Evolutionary conservation across 2,113 vertebrate species (phyloP).

Genomic region (Collichthys lucidus): DNA sequence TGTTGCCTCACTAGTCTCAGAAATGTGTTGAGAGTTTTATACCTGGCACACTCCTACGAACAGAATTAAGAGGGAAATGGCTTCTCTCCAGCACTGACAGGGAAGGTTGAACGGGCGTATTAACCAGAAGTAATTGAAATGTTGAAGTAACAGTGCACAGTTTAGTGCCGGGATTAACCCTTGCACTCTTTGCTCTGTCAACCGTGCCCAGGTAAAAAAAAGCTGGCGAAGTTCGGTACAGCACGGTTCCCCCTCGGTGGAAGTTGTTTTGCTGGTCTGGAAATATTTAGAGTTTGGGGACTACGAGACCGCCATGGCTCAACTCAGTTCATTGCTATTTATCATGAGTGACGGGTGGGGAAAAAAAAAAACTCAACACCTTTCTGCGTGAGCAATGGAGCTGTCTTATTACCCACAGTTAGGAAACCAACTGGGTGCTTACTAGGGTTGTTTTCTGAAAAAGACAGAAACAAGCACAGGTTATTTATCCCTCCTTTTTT

Average conservation of each 20-base stretch:
- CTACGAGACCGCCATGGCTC: slow-evolving; percentile 53
- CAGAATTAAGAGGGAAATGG: slow-evolving; percentile 67
- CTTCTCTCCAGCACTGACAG: slow-evolving; percentile 56
- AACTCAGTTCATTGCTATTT: slow-evolving; percentile 64
- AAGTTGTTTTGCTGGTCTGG: slow-evolving; percentile 21
- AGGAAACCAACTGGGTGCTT: slow-evolving; percentile 56
- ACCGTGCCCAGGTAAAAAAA: slow-evolving; percentile 12
- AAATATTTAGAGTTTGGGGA: slow-evolving; percentile 59
- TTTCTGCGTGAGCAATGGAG: slow-evolving; percentile 68
- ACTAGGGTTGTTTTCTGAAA: slow-evolving; percentile 47
- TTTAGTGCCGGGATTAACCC: slow-evolving; percentile 69
- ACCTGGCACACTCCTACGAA: slow-evolving; percentile 53
- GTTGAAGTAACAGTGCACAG: slow-evolving; percentile 66
- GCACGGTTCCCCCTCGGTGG: not conserved
- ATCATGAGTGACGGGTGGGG: slow-evolving; percentile 66
- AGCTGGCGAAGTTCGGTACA: slow-evolving; percentile 3
- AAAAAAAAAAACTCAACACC: slow-evolving; percentile 51
- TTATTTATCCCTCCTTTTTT: slow-evolving; percentile 27
- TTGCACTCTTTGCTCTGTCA: slow-evolving; percentile 54
- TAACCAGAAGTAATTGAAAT: slow-evolving; percentile 81
- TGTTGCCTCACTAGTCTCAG: slow-evolving; percentile 39
- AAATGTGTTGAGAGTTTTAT: slow-evolving; percentile 55
- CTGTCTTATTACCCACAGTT: slow-evolving; percentile 68
- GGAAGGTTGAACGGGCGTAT: slow-evolving; percentile 68
- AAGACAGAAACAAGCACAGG: slow-evolving; percentile 31